Conservation (phyloP, 2,113 vertebrate species). For the Xerus inauris region DNA sequence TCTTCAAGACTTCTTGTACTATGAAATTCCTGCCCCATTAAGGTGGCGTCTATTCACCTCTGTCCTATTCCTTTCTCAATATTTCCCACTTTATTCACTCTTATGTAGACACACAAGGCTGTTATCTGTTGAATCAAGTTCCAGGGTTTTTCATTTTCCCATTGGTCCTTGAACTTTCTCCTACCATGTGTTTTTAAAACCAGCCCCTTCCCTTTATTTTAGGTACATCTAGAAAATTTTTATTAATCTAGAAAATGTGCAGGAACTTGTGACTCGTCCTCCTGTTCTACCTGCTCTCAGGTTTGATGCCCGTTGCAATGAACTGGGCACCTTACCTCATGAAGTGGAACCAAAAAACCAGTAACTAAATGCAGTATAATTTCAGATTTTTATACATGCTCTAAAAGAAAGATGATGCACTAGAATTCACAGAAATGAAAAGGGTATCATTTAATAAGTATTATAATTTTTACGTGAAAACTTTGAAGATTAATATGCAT, state of each 20-base stretch:
- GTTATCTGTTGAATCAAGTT: not conserved
- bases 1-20: not conserved
- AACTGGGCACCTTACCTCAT: not conserved
- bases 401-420: not conserved
- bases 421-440: not conserved
- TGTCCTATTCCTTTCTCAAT: not conserved
- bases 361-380: not conserved
- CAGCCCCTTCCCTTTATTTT: not conserved
- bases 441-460: not conserved
- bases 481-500: not conserved
- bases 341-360: not conserved
- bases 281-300: accelerated
- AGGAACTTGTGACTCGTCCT: not conserved
- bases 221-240: not conserved
- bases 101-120: accelerated
- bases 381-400: not conserved
- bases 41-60: not conserved
- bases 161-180: not conserved
- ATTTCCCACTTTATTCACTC: not conserved
- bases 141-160: not conserved
- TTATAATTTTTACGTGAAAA: not conserved
- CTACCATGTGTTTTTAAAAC: not conserved
- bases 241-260: not conserved
- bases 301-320: no score
- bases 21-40: not conserved